Conservation (phyloP, 2,888 invertebrate species). For the Uropetala carovei region DNA sequence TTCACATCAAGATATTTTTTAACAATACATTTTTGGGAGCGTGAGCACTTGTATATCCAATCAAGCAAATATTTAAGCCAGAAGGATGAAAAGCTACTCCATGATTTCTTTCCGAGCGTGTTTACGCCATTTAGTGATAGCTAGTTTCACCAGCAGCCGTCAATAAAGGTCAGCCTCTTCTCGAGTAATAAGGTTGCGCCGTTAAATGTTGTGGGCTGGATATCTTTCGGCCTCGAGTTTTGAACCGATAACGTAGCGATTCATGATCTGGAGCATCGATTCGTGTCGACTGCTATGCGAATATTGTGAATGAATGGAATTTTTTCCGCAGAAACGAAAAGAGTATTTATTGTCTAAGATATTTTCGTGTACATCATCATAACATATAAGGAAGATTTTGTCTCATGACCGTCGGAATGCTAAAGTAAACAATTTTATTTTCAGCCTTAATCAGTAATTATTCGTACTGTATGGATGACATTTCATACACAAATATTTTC, state of each 20-base stretch:
- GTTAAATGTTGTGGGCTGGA: neutral
- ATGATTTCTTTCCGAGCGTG: neutral
- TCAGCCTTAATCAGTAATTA: too few species aligned
- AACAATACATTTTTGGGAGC: neutral
- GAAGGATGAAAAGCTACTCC: neutral
- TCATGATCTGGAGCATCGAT: too few species aligned
- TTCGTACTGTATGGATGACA: too few species aligned
- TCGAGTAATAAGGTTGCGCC: neutral
- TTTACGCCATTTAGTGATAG: neutral
- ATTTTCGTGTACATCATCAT: too few species aligned
- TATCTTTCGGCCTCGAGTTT: neutral
- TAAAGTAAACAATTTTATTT: too few species aligned
- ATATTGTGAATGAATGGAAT: too few species aligned
- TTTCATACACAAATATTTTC: too few species aligned
- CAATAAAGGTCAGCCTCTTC: neutral
- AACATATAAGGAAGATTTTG: too few species aligned
- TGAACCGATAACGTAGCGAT: neutral
- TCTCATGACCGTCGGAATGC: too few species aligned
- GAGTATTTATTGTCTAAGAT: too few species aligned
- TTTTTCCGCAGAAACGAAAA: too few species aligned
- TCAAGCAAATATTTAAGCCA: neutral
- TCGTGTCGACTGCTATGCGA: too few species aligned
- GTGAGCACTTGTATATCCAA: neutral
- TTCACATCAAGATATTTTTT: neutral
- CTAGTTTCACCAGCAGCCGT: neutral